phyloP scores from a whole-genome alignment of 1,140 invertebrate genomes.

The Homarus americanus region DNA sequence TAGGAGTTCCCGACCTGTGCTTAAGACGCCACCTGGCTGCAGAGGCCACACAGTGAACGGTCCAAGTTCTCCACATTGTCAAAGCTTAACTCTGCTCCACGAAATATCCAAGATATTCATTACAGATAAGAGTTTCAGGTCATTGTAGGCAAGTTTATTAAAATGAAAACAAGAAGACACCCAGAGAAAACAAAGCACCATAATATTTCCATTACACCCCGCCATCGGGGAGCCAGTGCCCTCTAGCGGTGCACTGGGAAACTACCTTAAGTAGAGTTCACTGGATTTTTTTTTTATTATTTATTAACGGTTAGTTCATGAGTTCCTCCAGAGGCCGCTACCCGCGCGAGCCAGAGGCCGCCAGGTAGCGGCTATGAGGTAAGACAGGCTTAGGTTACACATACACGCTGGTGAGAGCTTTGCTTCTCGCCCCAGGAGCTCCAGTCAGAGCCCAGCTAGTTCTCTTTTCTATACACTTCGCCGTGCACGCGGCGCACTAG shows the following conservation, averaged over 20 bases:
- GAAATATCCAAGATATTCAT: not conserved
- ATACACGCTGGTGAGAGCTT: conserved; percentile 20
- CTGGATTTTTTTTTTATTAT: conserved; percentile 59
- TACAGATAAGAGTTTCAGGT: not conserved
- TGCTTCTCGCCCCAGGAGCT: not conserved
- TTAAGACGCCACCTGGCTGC: not conserved
- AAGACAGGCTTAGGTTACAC: conserved; percentile 20
- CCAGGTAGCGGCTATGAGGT: conserved; percentile 28
- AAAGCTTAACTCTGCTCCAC: not conserved
- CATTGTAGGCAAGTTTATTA: conserved; percentile 36
- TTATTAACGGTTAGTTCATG: conserved; percentile 49
- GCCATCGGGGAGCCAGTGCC: conserved; percentile 43
- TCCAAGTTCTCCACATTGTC: not conserved
- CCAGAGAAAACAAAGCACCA: conserved; percentile 72
- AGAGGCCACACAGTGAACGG: too few species aligned
- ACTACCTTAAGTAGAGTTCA: conserved; percentile 70
- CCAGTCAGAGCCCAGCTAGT: not conserved
- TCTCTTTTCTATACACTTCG: not conserved
- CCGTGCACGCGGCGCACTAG: not conserved
- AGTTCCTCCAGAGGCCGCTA: conserved; percentile 42
- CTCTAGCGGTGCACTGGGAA: conserved; percentile 52
- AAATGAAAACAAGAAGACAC: conserved; percentile 70
- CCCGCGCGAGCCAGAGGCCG: conserved; percentile 19
- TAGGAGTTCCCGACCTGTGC: not conserved
- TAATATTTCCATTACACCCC: conserved; percentile 67